Base-by-base conservation (phyloP, 1,140 invertebrate species). In the Aphis gossypii region DNA sequence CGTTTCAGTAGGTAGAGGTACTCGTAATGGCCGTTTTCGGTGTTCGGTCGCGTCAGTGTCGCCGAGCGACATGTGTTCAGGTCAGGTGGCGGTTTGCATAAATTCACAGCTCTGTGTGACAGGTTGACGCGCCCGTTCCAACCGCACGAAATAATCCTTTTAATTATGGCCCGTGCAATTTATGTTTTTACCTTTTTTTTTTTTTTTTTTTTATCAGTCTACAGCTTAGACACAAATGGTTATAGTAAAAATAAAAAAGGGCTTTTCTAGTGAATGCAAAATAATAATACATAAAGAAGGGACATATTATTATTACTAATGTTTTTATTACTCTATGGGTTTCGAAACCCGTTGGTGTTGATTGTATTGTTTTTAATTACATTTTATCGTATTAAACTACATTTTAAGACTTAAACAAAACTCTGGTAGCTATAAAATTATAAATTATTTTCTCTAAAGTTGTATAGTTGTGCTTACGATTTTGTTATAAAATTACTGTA, bases 61-160 rank as follows among this genome's bases (percentile, higher is more conserved):
- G 46, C 35, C 20, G 76, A 23, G 82, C 23, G 92, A 93, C 92
- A 93, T 86, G 76, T 93, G 82, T 93, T 86, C 48, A 30, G 46
- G 82, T 93, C 82, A 93, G 92, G 46, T 84, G 48, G 92, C 35
- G 68, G 90, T 92, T 83, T 51, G 90, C 90, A 83, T 83, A 83
- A 92, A 92, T 92, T 92, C 68, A 83, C 90, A 51, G 68, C 35
- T 82, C 23, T 41, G 23, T 41, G 92, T 86, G 92, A 84, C 92
- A 93, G 92, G 82, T 93, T 93, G 92, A 93, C 82, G 92, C 35
- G 90, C 30, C 20, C 30, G 30, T 46, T 18, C 68, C 92, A 25
- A 38, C 76, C 46, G n/a, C 76, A 54, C 76, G 41, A 48, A 76
- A 82, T 83, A 92, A 93, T 93, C 76, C 92, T 84, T 84, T 93